phyloP scores from a whole-genome alignment of 2,888 invertebrate genomes.

The Leptura quadrifasciata region DNA sequence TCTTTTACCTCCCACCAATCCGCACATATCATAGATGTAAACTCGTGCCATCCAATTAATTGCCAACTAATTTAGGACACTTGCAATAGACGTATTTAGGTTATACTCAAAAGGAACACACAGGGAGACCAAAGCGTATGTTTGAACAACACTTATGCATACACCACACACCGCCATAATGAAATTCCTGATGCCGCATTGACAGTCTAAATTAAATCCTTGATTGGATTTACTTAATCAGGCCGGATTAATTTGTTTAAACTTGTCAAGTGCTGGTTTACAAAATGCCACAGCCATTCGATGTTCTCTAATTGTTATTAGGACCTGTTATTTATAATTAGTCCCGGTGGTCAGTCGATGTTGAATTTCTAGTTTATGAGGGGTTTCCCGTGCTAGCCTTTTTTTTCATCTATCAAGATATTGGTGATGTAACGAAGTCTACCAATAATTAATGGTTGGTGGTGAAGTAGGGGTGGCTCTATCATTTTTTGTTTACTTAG shows the following conservation, averaged over 20 bases:
- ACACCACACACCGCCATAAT: conserved; percentile 41
- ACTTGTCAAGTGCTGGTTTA: conserved; percentile 36
- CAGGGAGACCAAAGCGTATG: conserved; percentile 22
- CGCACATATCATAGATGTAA: conserved; percentile 10
- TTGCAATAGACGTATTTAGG: conserved; percentile 11
- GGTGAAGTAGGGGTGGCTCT: no score
- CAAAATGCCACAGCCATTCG: conserved; percentile 32
- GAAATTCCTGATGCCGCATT: conserved; percentile 50
- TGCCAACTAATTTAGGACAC: conserved; percentile 25
- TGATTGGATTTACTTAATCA: conserved; percentile 55
- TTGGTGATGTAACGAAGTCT: no score
- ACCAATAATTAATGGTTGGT: no score
- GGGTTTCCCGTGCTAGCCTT: neutral
- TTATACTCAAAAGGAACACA: conserved; percentile 10
- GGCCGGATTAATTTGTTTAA: conserved; percentile 53
- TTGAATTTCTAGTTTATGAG: neutral
- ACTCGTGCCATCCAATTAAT: conserved; percentile 29
- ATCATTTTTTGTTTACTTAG: no score
- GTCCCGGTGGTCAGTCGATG: neutral
- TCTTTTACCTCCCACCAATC: neutral
- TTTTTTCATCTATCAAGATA: no score
- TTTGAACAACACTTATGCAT: conserved; percentile 38
- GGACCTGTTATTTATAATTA: neutral
- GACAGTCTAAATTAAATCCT: conserved; percentile 51
- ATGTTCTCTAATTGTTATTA: conserved; percentile 1